phyloP scores from a whole-genome alignment of 2,113 vertebrate genomes.

The Hippocampus barbouri region DNA sequence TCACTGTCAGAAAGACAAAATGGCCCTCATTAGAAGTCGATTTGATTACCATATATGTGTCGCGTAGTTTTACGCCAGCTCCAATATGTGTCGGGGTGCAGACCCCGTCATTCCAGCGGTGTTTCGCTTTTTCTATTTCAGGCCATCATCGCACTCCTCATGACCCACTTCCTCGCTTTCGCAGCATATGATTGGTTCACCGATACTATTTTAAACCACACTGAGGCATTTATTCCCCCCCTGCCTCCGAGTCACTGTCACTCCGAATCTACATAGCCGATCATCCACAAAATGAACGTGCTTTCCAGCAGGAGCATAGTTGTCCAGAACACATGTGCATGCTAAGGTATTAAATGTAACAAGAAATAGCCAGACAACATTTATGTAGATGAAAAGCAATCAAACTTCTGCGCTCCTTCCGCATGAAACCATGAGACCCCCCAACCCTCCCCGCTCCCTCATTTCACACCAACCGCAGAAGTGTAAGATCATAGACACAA shows the following conservation, averaged over 20 bases:
- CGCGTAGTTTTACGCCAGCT: neutral
- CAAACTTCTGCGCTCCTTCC: constrained; percentile 46
- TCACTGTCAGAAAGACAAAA: neutral
- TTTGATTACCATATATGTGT: neutral
- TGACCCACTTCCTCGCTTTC: constrained; percentile 23
- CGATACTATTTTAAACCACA: constrained; percentile 7
- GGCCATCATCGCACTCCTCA: constrained; percentile 9
- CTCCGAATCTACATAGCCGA: constrained; percentile 16
- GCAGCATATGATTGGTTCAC: constrained; percentile 1
- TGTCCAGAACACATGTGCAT: neutral
- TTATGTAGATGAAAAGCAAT: constrained; percentile 41
- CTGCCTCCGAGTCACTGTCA: neutral
- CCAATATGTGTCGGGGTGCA: neutral
- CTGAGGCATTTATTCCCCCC: constrained; percentile 1
- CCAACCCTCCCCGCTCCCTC: neutral
- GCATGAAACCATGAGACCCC: constrained; percentile 46
- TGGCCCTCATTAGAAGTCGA: constrained; percentile 7
- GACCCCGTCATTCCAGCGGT: neutral
- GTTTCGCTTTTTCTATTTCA: neutral
- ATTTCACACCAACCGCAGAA: constrained; percentile 35
- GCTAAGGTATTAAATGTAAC: neutral
- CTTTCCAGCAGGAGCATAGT: constrained; percentile 27
- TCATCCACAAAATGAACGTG: constrained; percentile 28
- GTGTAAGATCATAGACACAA: constrained; percentile 39
- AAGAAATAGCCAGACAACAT: neutral